Evolutionary conservation across 2,888 invertebrate species (phyloP), one percentile per base, ranked within the genome.

Genomic region (Lasioglossum calceatum): DNA sequence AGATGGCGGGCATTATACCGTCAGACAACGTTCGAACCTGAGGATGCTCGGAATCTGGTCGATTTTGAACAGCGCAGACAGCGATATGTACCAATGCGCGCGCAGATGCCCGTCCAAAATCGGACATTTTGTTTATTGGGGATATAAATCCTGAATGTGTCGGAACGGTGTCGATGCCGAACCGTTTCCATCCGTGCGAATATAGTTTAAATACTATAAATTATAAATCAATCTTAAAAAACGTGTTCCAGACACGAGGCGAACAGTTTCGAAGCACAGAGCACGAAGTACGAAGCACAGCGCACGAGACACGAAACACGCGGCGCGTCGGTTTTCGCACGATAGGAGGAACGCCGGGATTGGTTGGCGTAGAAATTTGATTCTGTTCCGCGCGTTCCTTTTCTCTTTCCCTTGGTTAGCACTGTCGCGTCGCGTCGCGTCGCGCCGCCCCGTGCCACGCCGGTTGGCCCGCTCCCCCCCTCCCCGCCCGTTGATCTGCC

Each of bases 331-430:
- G 44, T 64, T 79, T 79, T 76, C 74, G 67, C 86, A 79, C 64
- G 76, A 23, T 2, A 14, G n/a, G 2, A 39, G 64, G 0, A 19
- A 77, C 67, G 54, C 39, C 44, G n/a, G 14, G 87, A 89, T 88
- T 85, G 87, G 88, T 19, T 67, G 78, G n/a, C 75, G 64, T 44
- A 81, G 82, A 86, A 86, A 87, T 89, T 89, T 84, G 77, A 85
- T 88, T 87, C 85, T 58, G 77, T 71, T 77, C 58, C 83, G 23
- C 67, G 77, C 82, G 67, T 77, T 79, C 82, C 82, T 84, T 72
- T 86, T 50, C 73, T 58, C 77, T 47, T 77, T 47, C 36, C 79
- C 81, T 81, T 71, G 50, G 64, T 64, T 64, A 16, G 32, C 19
- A 19, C 16, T 32, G 32, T 32, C 61, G 61, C 27, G 10, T n/a